Conservation (phyloP, 92 coral and sea anemone species). For the Anthopleura xanthogrammica region DNA sequence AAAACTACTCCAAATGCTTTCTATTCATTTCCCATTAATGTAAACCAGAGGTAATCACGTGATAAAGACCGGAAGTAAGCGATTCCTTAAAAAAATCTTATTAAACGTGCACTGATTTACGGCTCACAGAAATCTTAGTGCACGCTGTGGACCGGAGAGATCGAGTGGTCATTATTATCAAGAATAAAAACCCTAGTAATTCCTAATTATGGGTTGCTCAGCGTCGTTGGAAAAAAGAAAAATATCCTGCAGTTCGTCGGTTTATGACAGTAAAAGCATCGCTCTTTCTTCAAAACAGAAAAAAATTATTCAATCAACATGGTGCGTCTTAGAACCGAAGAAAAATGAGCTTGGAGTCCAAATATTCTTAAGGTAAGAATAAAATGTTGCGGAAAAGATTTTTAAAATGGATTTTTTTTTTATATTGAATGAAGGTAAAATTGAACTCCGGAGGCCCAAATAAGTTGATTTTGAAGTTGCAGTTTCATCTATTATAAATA, state of each 20-base stretch:
- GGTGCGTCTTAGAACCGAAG: conserved; percentile 12
- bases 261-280: neutral
- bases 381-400: neutral
- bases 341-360: conserved; percentile 32
- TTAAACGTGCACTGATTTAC: neutral
- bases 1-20: neutral
- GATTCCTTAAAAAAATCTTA: neutral
- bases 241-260: neutral
- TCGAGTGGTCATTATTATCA: neutral
- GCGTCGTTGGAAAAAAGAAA: conserved; percentile 26
- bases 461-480: too few species aligned
- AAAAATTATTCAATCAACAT: neutral
- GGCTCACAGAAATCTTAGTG: neutral
- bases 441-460: neutral
- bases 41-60: neutral
- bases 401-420: neutral
- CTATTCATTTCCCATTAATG: neutral
- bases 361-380: conserved; percentile 31
- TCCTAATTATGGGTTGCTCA: conserved; percentile 29
- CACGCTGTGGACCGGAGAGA: neutral
- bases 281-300: conserved; percentile 25
- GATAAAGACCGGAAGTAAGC: neutral
- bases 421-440: neutral
- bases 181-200: neutral
- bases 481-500: too few species aligned